phyloP scores from a whole-genome alignment of 2,888 invertebrate genomes.

The Tanypteryx hageni region DNA sequence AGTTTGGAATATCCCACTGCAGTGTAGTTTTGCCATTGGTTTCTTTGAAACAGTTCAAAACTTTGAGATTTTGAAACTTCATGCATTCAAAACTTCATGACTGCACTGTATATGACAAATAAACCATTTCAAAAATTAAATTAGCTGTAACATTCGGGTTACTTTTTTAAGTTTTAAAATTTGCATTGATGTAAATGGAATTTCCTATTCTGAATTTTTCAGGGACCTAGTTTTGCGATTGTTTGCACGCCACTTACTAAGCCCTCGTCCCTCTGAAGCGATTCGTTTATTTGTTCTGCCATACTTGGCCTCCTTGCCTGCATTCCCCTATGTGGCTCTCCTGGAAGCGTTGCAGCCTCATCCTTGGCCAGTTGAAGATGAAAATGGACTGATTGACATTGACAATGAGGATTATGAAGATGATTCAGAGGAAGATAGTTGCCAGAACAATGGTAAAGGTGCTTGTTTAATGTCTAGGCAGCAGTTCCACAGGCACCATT shows the following conservation, averaged over 20 bases:
- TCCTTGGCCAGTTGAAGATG: constrained; percentile 38
- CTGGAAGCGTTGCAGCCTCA: constrained; percentile 69
- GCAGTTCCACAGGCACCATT: not conserved
- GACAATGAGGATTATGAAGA: constrained; percentile 42
- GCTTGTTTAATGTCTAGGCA: too few relatives aligned
- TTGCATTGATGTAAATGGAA: too few relatives aligned
- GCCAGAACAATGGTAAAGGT: constrained; percentile 23
- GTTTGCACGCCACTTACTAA: constrained; percentile 83
- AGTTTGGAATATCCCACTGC: too few relatives aligned
- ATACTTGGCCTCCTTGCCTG: constrained; percentile 77
- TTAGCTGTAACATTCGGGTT: too few relatives aligned
- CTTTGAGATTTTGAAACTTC: too few relatives aligned
- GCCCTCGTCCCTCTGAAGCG: constrained; percentile 82
- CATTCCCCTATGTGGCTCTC: constrained; percentile 77
- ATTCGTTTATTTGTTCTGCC: constrained; percentile 85
- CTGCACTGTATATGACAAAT: too few relatives aligned
- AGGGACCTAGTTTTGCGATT: constrained; percentile 77
- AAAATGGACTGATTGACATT: not conserved
- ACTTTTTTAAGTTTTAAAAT: too few relatives aligned
- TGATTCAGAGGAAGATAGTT: constrained; percentile 16
- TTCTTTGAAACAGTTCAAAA: too few relatives aligned
- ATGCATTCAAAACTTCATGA: too few relatives aligned
- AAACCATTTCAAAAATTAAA: too few relatives aligned
- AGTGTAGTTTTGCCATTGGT: too few relatives aligned
- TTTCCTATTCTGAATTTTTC: constrained; percentile 41